Conservation (phyloP, 2,113 vertebrate species). For the Zootoca vivipara region DNA sequence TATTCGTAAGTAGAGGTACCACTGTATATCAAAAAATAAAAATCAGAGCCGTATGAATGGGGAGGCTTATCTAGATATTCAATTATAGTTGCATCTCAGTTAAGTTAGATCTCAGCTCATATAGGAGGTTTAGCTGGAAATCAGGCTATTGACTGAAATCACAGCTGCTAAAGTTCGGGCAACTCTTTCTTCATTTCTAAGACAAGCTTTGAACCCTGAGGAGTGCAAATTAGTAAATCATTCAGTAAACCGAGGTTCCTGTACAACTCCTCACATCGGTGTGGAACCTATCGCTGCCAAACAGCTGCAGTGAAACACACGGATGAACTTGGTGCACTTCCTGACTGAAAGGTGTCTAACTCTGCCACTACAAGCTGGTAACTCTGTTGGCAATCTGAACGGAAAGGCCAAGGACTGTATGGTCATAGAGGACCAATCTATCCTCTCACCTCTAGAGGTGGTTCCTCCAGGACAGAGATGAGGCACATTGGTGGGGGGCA, state of each 20-base stretch:
- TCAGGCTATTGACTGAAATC: neutral
- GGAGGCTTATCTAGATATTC: neutral
- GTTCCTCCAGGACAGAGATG: constrained; percentile 77
- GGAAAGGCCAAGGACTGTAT: constrained; percentile 71
- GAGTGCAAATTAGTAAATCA: neutral
- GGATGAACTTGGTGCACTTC: neutral
- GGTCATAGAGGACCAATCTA: constrained; percentile 72
- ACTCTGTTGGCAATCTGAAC: constrained; percentile 67
- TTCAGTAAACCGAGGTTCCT: neutral
- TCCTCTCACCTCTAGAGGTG: constrained; percentile 79
- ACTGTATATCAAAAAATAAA: too few species aligned
- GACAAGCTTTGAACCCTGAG: neutral
- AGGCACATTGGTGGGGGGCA: constrained; percentile 75
- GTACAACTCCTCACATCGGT: neutral
- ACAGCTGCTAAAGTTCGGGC: neutral
- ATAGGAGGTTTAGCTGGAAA: neutral
- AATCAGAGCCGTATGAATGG: constrained; percentile 1
- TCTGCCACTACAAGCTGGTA: constrained; percentile 49
- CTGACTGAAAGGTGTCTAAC: constrained; percentile 32
- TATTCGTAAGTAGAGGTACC: too few species aligned
- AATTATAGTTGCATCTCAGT: constrained; percentile 28
- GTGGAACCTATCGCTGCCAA: constrained; percentile 25
- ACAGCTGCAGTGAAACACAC: neutral
- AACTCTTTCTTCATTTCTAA: neutral
- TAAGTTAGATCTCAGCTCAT: neutral